Percentiles rank a stretch among this genome's conserved stretches.
phyloP scores from a whole-genome alignment of 2,888 invertebrate genomes.

The Sminthurinus aureus region DNA sequence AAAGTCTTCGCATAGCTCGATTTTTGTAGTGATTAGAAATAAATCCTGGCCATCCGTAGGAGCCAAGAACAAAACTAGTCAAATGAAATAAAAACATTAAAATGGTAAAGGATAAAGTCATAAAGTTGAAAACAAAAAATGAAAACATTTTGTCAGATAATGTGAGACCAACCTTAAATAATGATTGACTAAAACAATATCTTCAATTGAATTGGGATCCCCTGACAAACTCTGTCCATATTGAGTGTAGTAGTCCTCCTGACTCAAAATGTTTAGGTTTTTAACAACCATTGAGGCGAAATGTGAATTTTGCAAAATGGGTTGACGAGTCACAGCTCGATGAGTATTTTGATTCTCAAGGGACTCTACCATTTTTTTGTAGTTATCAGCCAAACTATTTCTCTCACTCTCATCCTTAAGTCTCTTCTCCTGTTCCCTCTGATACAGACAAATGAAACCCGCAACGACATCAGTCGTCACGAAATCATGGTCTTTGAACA shows the following conservation, averaged over 20 bases:
- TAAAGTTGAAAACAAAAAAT: background rate
- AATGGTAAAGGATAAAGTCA: background rate
- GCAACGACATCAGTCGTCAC: constrained; percentile 91
- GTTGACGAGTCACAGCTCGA: constrained; percentile 38
- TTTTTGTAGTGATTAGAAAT: constrained; percentile 48
- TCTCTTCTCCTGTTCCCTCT: constrained; percentile 70
- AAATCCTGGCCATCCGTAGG: constrained; percentile 52
- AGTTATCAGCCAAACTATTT: constrained; percentile 16
- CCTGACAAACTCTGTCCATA: constrained; percentile 9
- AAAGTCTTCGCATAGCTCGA: constrained; percentile 46
- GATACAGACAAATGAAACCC: constrained; percentile 82
- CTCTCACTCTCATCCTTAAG: constrained; percentile 1
- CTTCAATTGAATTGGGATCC: constrained; percentile 43
- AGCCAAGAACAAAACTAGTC: constrained; percentile 41
- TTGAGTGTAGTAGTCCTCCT: constrained; percentile 7
- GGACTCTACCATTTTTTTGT: constrained; percentile 38
- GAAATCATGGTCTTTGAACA: constrained; percentile 83
- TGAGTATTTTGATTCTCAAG: constrained; percentile 39
- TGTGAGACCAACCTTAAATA: constrained; percentile 49
- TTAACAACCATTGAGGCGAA: background rate
- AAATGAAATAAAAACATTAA: too few species aligned
- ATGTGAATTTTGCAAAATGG: constrained; percentile 8
- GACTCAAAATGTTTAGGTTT: constrained; percentile 9
- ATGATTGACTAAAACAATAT: constrained; percentile 50
- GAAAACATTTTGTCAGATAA: background rate